Percentiles rank a stretch among this genome's conserved stretches.
Conservation (phyloP, 1,140 invertebrate species). For the Lineus longissimus region DNA sequence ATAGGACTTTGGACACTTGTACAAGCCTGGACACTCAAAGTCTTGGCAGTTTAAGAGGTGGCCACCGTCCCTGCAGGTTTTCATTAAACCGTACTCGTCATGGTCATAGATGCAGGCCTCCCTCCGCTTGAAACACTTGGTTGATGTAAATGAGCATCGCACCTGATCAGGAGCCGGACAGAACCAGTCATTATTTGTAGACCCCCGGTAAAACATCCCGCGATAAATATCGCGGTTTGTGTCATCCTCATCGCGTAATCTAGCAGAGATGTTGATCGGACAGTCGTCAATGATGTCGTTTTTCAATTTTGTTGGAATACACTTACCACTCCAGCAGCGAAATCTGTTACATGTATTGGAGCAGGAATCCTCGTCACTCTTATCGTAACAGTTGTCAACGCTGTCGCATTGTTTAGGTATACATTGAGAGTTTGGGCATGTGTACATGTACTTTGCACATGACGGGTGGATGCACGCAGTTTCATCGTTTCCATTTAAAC, state of each 20-base stretch:
- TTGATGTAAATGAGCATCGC: background rate
- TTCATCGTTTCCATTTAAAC: background rate
- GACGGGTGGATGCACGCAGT: background rate
- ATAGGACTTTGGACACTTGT: slow-evolving; percentile 10
- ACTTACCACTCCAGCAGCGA: background rate
- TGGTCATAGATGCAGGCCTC: slow-evolving; percentile 1
- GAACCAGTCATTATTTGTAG: background rate
- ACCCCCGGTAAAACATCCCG: too few species aligned
- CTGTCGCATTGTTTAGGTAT: background rate
- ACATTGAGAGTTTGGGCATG: background rate
- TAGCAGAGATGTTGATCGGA: too few species aligned
- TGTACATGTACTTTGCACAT: background rate
- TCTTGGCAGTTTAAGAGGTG: slow-evolving; percentile 4
- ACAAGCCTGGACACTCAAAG: slow-evolving; percentile 8
- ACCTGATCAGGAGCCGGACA: background rate
- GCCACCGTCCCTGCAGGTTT: background rate
- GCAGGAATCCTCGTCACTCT: background rate
- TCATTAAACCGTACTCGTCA: background rate
- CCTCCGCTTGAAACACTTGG: background rate
- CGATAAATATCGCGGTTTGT: too few species aligned
- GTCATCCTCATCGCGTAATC: too few species aligned
- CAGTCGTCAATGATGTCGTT: too few species aligned
- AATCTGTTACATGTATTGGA: background rate
- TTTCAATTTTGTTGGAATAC: background rate
- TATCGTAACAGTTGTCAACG: background rate